Percentiles rank a stretch among this genome's conserved stretches.
Conservation (phyloP, 2,888 invertebrate species). For the Yponomeuta plumbellus region DNA sequence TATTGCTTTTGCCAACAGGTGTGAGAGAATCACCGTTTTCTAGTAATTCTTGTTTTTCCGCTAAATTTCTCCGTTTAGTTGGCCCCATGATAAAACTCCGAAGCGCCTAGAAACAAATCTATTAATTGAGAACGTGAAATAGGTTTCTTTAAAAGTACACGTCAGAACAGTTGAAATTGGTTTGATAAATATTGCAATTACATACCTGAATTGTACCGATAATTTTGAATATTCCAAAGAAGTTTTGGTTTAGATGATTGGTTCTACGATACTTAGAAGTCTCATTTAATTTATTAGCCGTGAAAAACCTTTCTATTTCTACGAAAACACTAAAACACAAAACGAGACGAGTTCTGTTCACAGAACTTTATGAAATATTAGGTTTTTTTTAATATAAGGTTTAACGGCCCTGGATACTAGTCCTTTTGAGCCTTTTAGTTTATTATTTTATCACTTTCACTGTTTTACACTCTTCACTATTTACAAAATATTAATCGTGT, state of each 20-base stretch:
- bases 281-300: not conserved
- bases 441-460: no score
- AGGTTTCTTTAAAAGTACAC: conserved; percentile 42
- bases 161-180: conserved; percentile 39
- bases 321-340: not conserved
- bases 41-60: conserved; percentile 57
- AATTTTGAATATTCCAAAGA: not conserved
- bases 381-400: no score
- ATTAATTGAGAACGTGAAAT: conserved; percentile 22
- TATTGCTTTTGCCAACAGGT: conserved; percentile 56
- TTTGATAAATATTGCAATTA: conserved; percentile 24
- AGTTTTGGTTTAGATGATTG: not conserved
- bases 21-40: conserved; percentile 55
- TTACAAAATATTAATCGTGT: no score
- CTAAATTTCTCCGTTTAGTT: conserved; percentile 58
- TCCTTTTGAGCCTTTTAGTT: no score
- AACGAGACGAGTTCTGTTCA: not conserved
- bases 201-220: conserved; percentile 57
- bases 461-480: no score
- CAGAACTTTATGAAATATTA: not conserved
- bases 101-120: conserved; percentile 48
- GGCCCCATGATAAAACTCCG: conserved; percentile 55
- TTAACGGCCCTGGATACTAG: no score
- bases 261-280: not conserved
- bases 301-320: not conserved